Percentiles rank a stretch among this genome's conserved stretches.
Conservation (phyloP, 1,140 invertebrate species). For the Pinna nobilis region DNA sequence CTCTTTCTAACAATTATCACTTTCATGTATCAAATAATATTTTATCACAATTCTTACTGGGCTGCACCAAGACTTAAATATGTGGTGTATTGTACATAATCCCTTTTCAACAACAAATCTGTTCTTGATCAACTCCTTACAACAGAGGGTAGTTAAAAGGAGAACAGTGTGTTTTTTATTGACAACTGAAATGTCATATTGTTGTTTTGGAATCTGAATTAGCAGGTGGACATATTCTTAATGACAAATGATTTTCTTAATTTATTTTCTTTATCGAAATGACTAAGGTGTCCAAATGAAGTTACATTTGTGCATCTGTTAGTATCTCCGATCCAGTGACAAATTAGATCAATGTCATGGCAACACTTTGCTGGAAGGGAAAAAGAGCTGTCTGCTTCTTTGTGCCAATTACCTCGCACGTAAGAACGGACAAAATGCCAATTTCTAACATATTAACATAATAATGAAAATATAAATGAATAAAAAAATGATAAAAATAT, state of each 20-base stretch:
- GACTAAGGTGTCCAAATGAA: conserved; percentile 75
- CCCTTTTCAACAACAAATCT: too few species aligned
- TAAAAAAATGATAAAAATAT: neutral
- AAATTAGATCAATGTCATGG: conserved; percentile 76
- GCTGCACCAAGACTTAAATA: too few species aligned
- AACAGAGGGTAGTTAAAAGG: too few species aligned
- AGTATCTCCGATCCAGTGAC: conserved; percentile 74
- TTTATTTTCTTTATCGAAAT: conserved; percentile 71
- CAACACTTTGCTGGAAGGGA: conserved; percentile 76
- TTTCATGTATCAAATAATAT: too few species aligned
- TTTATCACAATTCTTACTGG: too few species aligned
- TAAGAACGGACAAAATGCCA: conserved; percentile 77
- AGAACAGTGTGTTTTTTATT: too few species aligned
- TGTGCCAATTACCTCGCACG: conserved; percentile 77
- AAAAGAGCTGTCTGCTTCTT: conserved; percentile 70
- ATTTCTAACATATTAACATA: conserved; percentile 67
- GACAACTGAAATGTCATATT: too few species aligned
- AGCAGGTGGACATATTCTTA: too few species aligned
- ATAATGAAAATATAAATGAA: neutral
- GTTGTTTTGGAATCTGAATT: too few species aligned
- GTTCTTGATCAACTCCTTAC: too few species aligned
- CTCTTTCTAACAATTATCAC: too few species aligned
- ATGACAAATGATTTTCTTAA: conserved; percentile 47
- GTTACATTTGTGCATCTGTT: conserved; percentile 69
- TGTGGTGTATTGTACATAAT: too few species aligned